Base-by-base conservation (phyloP, 2,888 invertebrate species). In the Oscheius sp. region DNA sequence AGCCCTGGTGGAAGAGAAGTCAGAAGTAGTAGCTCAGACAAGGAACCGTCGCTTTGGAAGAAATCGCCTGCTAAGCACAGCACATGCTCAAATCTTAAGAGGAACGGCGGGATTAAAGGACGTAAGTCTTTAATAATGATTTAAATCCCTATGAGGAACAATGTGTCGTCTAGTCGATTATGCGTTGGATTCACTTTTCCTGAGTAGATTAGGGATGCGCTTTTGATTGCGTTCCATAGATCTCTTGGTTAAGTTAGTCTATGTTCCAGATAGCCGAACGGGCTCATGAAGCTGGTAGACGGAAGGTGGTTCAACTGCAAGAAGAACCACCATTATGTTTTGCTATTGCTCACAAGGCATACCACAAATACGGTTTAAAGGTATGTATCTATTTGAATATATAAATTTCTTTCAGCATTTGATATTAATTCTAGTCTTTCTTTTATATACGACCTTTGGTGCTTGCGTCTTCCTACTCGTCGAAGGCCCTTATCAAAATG, bases 261-360 rank as follows among this genome's bases (percentile, higher is more conserved):
- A 2, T 33, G 54, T 44, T 59, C 17, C 65, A 80, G 80, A 78
- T 80, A 38, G 80, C 80, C 8, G 78, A 70, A 4, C 63, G 77
- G n/a, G 80, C 80, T n/a, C 76, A 75, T 57, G 50, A 67, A n/a
- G 78, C 78, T 1, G 79, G 80, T 24, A 70, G 65, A 30, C 68
- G 78, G 41, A 72, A 72, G 63, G 77, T 80, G 9, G 78, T 72
- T 28, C 63, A 70, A 17, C 63, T 79, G 0, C 78, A 77, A 50
- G 69, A 78, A 64, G 71, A 78, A 59, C 80, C 79, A 4, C 80
- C 80, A 0, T 66, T 80, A 0, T 80, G 79, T 74, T 68, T 79
- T 45, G 62, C 74, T 6, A 72, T 80, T n/a, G 30, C 79, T n/a
- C 70, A 75, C 45, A 45, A 70, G n/a, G 72, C 75, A 20, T 80